A percentile compares a stretch with the other conserved stretches of the same genome.
These are phyloP conservation scores for Argynnis bischoffii DNA, from an alignment of 2,888 invertebrate species.

Conservation along the genomic window DNA sequence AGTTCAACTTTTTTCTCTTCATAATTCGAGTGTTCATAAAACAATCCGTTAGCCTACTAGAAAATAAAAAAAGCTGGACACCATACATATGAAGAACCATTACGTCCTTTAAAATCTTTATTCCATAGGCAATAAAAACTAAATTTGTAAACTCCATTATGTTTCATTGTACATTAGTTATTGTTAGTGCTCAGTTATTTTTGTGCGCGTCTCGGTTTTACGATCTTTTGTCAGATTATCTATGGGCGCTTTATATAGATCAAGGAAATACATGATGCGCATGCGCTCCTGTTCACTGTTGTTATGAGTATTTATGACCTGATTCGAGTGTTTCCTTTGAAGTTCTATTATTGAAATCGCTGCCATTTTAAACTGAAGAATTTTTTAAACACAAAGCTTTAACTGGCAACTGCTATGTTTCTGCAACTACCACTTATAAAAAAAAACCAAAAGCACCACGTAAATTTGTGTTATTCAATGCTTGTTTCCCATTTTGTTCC, in stretches of 20 bases:
- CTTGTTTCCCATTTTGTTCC: too few relatives aligned
- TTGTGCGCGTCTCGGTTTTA: slow-evolving; percentile 23
- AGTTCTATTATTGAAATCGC: neutral
- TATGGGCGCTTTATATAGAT: slow-evolving; percentile 28
- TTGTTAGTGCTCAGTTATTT: slow-evolving; percentile 27
- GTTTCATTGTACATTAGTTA: slow-evolving; percentile 1
- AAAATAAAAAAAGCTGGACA: neutral
- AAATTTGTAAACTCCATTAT: neutral
- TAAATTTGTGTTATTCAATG: too few relatives aligned
- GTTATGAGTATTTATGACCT: neutral
- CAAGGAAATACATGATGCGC: slow-evolving; percentile 17
- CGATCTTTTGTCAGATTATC: slow-evolving; percentile 29
- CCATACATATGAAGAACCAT: neutral
- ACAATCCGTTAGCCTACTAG: too few relatives aligned
- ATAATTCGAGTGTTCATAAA: too few relatives aligned
- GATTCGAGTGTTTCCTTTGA: neutral
- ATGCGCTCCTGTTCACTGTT: neutral
- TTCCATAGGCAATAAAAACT: neutral
- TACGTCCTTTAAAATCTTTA: neutral
- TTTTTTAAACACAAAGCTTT: too few relatives aligned
- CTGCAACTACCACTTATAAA: too few relatives aligned
- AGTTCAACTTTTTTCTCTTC: too few relatives aligned
- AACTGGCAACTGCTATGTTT: too few relatives aligned
- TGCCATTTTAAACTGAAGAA: too few relatives aligned
- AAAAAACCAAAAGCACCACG: too few relatives aligned